Evolutionary conservation across 2,113 vertebrate species (phyloP).

Genomic region (Podilymbus podiceps): DNA sequence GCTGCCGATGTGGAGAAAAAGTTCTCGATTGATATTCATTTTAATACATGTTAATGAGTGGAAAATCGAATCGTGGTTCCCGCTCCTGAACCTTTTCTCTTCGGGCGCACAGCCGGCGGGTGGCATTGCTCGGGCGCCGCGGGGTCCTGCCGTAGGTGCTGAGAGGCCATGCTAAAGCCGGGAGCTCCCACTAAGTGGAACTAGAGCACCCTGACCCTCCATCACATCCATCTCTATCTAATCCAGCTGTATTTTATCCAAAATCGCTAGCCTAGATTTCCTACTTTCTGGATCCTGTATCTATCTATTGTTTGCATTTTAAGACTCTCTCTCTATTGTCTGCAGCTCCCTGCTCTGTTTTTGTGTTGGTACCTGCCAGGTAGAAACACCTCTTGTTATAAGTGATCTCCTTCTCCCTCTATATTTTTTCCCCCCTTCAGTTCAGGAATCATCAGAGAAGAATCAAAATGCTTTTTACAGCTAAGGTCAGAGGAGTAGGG

Average conservation of each 20-base stretch:
- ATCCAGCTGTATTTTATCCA: neutral
- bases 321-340: neutral
- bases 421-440: neutral
- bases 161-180: too few relatives aligned
- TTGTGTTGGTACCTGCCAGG: neutral
- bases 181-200: neutral
- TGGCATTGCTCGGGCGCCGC: fast-evolving
- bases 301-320: neutral
- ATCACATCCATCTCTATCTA: neutral
- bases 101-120: neutral
- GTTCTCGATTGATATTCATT: neutral
- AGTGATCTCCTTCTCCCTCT: neutral
- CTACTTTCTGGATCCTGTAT: neutral
- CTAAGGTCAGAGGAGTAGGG: neutral
- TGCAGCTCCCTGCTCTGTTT: neutral
- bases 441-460: neutral
- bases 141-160: neutral
- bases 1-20: neutral
- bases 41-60: neutral
- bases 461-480: neutral
- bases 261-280: neutral
- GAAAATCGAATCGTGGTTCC: neutral
- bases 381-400: neutral
- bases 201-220: neutral
- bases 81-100: too few relatives aligned